Base-by-base conservation (phyloP, 2,888 invertebrate genomes). In the Chrysopilus asiliformis region DNA sequence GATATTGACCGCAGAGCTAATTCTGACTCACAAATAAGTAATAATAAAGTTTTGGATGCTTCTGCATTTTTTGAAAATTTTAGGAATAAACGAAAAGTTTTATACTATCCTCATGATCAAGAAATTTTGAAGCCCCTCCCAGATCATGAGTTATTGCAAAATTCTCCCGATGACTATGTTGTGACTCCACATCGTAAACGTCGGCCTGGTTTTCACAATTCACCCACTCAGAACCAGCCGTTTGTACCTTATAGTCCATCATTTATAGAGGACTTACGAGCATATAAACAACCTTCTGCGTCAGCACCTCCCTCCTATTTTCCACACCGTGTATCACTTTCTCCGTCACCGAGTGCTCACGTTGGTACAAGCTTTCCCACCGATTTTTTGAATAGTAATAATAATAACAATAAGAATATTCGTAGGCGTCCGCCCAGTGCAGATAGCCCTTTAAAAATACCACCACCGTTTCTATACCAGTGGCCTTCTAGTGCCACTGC, bases 181-280 rank as follows among this genome's bases (percentile, higher is more conserved):
- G 86, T 87, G 15, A 86, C 85, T 20, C 86, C 86, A 9, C 85
- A 86, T 65, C 68, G 86, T 49, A 87, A 86, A 65, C 69, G 86
- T 57, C 68, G 85, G 56, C 85, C 85, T 2, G 86, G 86, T 34
- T 87, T 87, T 52, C 84, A 85, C 57, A 85, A 85, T 54, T 80
- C 85, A 22, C 85, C 86, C 14, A 80, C 83, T 44, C 85, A 86
- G 56, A 85, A 86, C 63, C 82, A 84, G 43, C 83, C 86, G 25
- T 86, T 86, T 54, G 83, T 85, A 45, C 82, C 85, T 40, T 84
- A 82, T 56, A 76, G 77, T 47, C 79, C 79, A 37, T 78, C 78
- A 47, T 77, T 80, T 53, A 67, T 80, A 48, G 80, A 81, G 57
- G 80, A 80, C 54, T 71, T 77, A 53, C 67, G 78, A 46, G 73